Conservation (phyloP, 2,113 vertebrate species). For the Bufo gargarizans region DNA sequence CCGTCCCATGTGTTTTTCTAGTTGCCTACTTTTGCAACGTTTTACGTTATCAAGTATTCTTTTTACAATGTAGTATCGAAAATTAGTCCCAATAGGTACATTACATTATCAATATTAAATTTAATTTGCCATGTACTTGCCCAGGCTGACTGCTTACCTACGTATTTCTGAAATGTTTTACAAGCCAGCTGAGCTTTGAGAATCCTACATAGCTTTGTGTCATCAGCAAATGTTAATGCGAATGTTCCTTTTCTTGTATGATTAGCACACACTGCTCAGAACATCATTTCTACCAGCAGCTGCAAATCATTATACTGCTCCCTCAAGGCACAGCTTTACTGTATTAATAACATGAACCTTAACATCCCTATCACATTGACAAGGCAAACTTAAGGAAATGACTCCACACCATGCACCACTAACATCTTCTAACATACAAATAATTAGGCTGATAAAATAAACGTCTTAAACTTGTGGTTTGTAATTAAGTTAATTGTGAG, state of each 20-base stretch:
- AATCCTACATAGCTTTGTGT: background rate
- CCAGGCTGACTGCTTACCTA: too few relatives aligned
- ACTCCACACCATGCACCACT: background rate
- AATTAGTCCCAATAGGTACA: too few relatives aligned
- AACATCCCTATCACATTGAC: slow-evolving; percentile 1
- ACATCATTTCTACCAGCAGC: slow-evolving; percentile 27
- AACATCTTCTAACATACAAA: slow-evolving; percentile 1
- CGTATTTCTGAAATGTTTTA: background rate
- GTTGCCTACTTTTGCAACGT: too few relatives aligned
- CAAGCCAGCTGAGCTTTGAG: background rate
- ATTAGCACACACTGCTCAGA: slow-evolving; percentile 17
- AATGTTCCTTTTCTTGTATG: slow-evolving; percentile 15
- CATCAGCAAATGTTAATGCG: background rate
- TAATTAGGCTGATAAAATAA: background rate
- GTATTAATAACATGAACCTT: slow-evolving; percentile 24
- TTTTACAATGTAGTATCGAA: too few relatives aligned
- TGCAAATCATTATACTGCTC: slow-evolving; percentile 33
- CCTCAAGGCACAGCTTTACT: slow-evolving; percentile 2
- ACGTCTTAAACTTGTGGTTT: background rate
- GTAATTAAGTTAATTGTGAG: background rate
- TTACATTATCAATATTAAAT: too few relatives aligned
- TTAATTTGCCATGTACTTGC: background rate
- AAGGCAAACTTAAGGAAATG: slow-evolving; percentile 16
- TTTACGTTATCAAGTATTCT: too few relatives aligned
- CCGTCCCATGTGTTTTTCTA: too few relatives aligned